Evolutionary conservation across 2,888 invertebrate genomes (phyloP), one percentile per base, ranked within the genome.

Genomic region (Cheiracanthium punctorium): DNA sequence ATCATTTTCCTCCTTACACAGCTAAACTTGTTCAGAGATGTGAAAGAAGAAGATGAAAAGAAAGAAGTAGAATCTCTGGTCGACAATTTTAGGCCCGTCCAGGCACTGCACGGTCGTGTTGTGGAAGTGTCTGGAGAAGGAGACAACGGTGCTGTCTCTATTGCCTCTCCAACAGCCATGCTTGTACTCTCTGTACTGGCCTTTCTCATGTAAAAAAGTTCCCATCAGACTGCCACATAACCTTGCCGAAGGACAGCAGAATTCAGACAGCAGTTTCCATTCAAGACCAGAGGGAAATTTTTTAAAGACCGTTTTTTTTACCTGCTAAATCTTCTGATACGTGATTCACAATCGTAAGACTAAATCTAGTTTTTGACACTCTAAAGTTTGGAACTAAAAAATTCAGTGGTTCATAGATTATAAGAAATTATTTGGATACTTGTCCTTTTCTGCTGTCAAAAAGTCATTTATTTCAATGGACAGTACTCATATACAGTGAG

Each of bases 11-110:
- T n/a, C n/a, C n/a, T 41, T 88, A 91, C 91, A 20, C 91, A 94
- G 94, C 93, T 95, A 93, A 93, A 93, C 90, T 93, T 93, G 91
- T 95, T 94, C 92, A 93, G 94, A 82, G 93, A 93, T 48, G 93
- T 95, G 67, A 94, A 84, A 30, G 84, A 88, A 70, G 75, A 71
- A n/a, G 79, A 79, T n/a, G 81, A 69, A 29, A 77, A 69, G 0
- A 81, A 88, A 17, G 29, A 70, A 0, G 67, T 32, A 29, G 79
- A 79, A 33, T 41, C 73, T 28, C 65, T 88, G 28, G 85, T 81
- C 28, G 77, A 88, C 37, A 88, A 88, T 28, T 88, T 85, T 77
- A 76, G 88, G 4, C 77, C 81, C 4, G 41, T 70, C 5, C 88
- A 88, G 32, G 43, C 65, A 0, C 69, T 84, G 20, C 43, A 88